Percentiles rank a stretch among this genome's conserved stretches.
Conservation (phyloP, 2,113 vertebrate genomes). For the Potamarius usumacintae region DNA sequence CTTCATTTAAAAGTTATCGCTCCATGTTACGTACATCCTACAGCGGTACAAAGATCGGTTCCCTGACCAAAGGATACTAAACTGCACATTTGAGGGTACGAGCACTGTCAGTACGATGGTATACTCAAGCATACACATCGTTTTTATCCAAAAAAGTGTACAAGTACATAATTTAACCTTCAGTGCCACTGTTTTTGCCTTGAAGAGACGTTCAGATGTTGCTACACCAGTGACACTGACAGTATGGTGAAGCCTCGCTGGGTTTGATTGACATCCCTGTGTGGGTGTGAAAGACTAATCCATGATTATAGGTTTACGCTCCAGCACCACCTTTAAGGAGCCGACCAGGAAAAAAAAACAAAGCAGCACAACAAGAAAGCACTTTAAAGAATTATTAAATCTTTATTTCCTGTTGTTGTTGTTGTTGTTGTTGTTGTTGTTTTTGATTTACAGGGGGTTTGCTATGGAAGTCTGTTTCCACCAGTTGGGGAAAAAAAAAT, state of each 20-base stretch:
- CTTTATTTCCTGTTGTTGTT: neutral
- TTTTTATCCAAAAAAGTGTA: neutral
- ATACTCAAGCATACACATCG: neutral
- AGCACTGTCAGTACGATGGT: neutral
- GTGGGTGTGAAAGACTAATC: slow-evolving; percentile 12
- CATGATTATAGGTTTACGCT: slow-evolving; percentile 29
- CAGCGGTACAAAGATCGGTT: neutral
- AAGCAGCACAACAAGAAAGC: neutral
- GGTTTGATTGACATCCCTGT: neutral
- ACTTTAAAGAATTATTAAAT: neutral
- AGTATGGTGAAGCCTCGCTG: neutral
- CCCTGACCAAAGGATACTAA: neutral
- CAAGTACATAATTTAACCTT: neutral
- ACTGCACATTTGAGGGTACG: neutral
- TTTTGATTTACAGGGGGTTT: neutral
- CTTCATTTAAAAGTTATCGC: neutral
- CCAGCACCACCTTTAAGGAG: neutral
- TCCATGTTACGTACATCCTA: neutral
- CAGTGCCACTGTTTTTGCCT: neutral
- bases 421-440: neutral
- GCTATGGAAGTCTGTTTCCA: no score
- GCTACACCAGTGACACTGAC: neutral
- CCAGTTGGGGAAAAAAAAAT: no score
- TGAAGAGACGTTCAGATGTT: neutral
- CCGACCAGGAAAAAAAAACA: neutral